Evolutionary conservation across 2,888 invertebrate genomes (phyloP).

Genomic region (Polydrusus cervinus): DNA sequence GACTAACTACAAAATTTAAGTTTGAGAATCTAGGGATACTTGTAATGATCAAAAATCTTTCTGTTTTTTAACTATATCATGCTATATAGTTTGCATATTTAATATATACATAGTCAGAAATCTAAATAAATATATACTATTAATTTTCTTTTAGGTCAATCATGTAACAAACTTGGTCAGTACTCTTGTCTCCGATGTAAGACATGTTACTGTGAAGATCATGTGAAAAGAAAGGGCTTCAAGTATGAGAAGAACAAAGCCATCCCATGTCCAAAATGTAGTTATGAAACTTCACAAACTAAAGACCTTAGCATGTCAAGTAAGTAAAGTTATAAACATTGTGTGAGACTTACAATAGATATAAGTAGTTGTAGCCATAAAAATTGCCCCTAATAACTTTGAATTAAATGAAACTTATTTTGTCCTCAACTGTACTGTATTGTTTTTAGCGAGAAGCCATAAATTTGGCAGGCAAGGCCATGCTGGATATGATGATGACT

Average conservation of each 20-base stretch:
- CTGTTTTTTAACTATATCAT: too few species aligned
- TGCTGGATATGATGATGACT: slow-evolving; percentile 74
- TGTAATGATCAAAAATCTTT: too few species aligned
- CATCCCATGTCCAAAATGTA: slow-evolving; percentile 95
- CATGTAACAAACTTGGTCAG: slow-evolving; percentile 95
- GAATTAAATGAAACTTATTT: not conserved
- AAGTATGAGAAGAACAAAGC: slow-evolving; percentile 89
- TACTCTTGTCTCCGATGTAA: slow-evolving; percentile 97
- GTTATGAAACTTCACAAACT: slow-evolving; percentile 93
- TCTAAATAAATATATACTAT: too few species aligned
- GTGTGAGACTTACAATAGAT: not conserved
- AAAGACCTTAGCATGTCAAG: slow-evolving; percentile 97
- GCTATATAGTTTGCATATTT: too few species aligned
- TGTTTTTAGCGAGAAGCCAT: slow-evolving; percentile 85
- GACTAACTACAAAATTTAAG: too few species aligned
- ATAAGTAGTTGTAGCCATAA: too few species aligned
- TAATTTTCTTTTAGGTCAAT: slow-evolving; percentile 86
- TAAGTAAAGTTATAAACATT: slow-evolving; percentile 70
- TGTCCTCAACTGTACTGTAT: too few species aligned
- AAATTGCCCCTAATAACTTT: too few species aligned
- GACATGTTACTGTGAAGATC: slow-evolving; percentile 97
- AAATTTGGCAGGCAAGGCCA: slow-evolving; percentile 92
- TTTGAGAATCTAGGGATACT: too few species aligned
- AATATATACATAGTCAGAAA: too few species aligned
- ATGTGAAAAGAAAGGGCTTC: slow-evolving; percentile 92